phyloP scores from a whole-genome alignment of 2,888 invertebrate species.

The Thysanoteuthis rhombus region DNA sequence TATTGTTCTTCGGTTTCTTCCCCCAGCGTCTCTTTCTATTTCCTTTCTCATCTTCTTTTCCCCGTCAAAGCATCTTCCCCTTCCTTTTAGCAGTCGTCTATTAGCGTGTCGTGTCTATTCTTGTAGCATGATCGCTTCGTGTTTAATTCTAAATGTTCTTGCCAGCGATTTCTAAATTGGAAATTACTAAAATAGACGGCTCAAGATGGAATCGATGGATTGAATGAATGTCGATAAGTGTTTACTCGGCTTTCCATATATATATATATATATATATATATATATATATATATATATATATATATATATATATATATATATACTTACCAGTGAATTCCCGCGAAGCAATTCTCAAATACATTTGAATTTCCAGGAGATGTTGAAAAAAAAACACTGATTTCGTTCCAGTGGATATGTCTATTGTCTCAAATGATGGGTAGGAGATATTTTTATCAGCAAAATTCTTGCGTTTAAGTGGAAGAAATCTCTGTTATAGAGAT shows the following conservation, averaged over 20 bases:
- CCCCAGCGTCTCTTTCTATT: background rate
- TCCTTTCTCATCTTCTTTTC: background rate
- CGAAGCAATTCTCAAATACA: no score
- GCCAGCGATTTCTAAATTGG: conserved; percentile 12
- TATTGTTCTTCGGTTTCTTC: background rate
- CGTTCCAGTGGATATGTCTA: no score
- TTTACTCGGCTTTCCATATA: background rate
- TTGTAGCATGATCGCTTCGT: background rate
- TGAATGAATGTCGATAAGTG: background rate
- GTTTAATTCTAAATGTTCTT: conserved; percentile 12
- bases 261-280: background rate
- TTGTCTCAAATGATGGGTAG: no score
- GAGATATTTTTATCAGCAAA: no score
- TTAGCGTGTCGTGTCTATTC: background rate
- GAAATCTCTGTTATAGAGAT: no score
- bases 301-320: background rate
- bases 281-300: background rate
- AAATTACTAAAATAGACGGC: background rate
- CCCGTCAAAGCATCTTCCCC: background rate
- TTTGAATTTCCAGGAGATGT: no score
- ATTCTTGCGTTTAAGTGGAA: no score
- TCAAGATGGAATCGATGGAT: background rate
- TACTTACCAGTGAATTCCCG: background rate
- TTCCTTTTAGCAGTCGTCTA: background rate
- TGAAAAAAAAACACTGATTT: no score